A percentile compares a stretch with the other conserved stretches of the same genome.
phyloP scores from a whole-genome alignment of 2,797 vertebrate genomes.

The Amblyraja radiata region DNA sequence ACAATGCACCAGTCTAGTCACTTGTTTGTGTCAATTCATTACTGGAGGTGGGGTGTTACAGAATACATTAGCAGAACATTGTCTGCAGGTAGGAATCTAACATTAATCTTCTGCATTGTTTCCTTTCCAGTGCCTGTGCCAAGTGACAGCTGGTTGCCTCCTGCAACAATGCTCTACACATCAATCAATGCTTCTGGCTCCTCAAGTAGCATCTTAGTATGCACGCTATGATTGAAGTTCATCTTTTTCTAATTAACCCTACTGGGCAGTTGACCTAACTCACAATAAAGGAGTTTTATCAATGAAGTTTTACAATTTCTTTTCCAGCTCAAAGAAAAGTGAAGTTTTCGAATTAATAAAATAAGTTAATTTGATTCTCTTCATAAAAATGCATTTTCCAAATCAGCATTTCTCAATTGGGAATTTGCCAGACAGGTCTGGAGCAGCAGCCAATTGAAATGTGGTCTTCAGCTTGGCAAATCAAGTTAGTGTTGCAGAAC shows the following conservation, averaged over 20 bases:
- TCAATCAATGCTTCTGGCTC: neutral
- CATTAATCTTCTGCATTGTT: neutral
- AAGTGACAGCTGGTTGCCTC: neutral
- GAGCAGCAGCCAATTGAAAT: neutral
- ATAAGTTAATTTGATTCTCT: neutral
- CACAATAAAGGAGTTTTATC: neutral
- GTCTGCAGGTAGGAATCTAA: neutral
- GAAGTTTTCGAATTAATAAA: neutral
- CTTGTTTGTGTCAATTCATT: neutral
- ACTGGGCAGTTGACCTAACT: neutral
- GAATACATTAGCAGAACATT: neutral
- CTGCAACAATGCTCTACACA: neutral
- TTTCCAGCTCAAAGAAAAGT: neutral
- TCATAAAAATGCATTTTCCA: neutral
- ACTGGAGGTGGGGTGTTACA: neutral
- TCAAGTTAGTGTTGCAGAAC: neutral
- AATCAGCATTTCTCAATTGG: neutral
- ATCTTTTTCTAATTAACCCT: neutral
- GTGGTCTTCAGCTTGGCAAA: neutral
- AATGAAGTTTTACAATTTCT: neutral
- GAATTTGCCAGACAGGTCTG: neutral
- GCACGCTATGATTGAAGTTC: slow-evolving; percentile 8
- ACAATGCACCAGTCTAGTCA: neutral
- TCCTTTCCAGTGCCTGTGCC: neutral
- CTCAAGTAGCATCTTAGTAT: neutral